Evolutionary conservation across 2,797 vertebrate species (phyloP).

Genomic region (Sebastes oblongus): DNA sequence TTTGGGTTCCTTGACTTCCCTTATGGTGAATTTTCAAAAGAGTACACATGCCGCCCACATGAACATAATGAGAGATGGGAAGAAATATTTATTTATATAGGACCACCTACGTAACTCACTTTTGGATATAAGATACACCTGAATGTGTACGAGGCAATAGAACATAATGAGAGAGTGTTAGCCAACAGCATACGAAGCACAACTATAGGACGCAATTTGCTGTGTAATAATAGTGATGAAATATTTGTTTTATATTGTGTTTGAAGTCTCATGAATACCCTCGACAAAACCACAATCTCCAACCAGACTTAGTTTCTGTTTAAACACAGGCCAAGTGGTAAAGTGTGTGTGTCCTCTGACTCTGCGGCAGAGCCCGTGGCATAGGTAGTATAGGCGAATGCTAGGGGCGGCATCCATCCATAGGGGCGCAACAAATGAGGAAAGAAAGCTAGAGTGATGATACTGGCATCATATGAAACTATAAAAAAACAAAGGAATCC

Average conservation of each 20-base stretch:
- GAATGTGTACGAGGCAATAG: not conserved
- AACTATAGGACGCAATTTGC: not conserved
- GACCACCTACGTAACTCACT: not conserved
- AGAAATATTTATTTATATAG: slow-evolving; percentile 1
- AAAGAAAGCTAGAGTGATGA: not conserved
- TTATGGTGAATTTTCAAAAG: slow-evolving; percentile 17
- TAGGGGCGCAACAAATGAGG: not conserved
- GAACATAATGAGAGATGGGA: slow-evolving; percentile 14
- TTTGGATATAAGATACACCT: slow-evolving; percentile 1
- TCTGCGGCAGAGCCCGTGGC: not conserved
- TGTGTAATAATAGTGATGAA: slow-evolving; percentile 18
- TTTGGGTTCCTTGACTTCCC: slow-evolving; percentile 4
- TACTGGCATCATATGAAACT: too few species aligned
- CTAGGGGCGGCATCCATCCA: not conserved
- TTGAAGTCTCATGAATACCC: slow-evolving; percentile 17
- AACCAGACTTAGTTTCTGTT: slow-evolving; percentile 14
- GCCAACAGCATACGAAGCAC: not conserved
- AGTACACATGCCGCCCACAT: not conserved
- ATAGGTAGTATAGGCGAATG: not conserved
- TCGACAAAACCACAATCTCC: not conserved
- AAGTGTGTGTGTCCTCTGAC: slow-evolving; percentile 9
- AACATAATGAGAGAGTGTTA: slow-evolving; percentile 27
- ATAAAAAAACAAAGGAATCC: too few species aligned
- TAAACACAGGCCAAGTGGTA: slow-evolving; percentile 13
- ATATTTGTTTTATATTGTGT: slow-evolving; percentile 18